Evolutionary conservation across 1,140 invertebrate genomes (phyloP).

Genomic region (Heliconius hermathena): DNA sequence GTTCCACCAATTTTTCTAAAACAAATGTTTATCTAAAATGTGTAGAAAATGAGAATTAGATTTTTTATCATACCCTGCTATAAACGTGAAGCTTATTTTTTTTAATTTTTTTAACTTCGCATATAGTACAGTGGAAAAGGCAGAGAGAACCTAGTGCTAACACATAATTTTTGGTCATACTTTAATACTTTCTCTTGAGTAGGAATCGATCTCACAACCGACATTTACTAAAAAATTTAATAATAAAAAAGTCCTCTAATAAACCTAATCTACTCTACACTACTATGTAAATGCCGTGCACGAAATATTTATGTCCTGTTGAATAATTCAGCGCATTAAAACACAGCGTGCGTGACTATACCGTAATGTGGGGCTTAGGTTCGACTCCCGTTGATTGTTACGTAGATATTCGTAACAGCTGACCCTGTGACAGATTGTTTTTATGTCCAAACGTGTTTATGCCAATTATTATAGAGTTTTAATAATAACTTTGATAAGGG

Average conservation of each 20-base stretch:
- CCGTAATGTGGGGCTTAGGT: constrained; percentile 45
- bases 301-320: constrained; percentile 58
- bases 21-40: too few relatives aligned
- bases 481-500: constrained; percentile 3
- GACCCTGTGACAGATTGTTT: constrained; percentile 25
- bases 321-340: constrained; percentile 60
- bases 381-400: constrained; percentile 43
- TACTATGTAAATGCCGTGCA: constrained; percentile 50
- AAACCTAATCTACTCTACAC: constrained; percentile 42
- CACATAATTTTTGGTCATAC: too few relatives aligned
- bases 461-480: constrained; percentile 1
- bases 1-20: too few relatives aligned
- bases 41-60: too few relatives aligned
- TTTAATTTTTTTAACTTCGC: too few relatives aligned
- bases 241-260: background rate
- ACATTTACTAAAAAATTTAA: background rate
- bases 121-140: too few relatives aligned
- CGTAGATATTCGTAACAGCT: constrained; percentile 35
- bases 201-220: too few relatives aligned
- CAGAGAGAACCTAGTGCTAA: too few relatives aligned
- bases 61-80: too few relatives aligned
- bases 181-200: too few relatives aligned
- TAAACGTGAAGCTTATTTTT: too few relatives aligned
- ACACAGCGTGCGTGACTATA: constrained; percentile 39
- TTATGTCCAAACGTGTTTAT: constrained; percentile 12